A percentile compares a stretch with the other conserved stretches of the same genome.
Evolutionary conservation across 2,797 vertebrate genomes (phyloP).

Genomic region (Spinus pinus): DNA sequence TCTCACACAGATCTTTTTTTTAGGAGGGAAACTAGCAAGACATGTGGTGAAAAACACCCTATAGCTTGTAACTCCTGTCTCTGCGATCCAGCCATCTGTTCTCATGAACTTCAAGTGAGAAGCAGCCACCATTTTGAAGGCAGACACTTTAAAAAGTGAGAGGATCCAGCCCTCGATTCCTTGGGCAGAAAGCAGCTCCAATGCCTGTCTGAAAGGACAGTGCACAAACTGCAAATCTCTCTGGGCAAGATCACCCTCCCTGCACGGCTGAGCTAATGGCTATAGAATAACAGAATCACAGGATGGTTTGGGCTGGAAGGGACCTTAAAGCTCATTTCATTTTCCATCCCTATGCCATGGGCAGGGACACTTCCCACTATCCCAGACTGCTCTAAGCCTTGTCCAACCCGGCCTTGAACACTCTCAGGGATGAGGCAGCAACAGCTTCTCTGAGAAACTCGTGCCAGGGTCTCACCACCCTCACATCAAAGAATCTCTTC

Average conservation of each 20-base stretch:
- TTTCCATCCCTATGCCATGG: neutral
- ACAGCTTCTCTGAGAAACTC: neutral
- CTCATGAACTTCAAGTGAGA: conserved; percentile 44
- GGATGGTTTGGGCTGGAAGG: neutral
- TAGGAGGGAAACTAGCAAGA: conserved; percentile 53
- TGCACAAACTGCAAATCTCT: neutral
- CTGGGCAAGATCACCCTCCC: neutral
- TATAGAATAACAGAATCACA: neutral
- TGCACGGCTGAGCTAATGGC: neutral
- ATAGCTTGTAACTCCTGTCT: conserved; percentile 43
- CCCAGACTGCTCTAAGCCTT: neutral
- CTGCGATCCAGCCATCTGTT: conserved; percentile 51
- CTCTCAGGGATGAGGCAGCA: neutral
- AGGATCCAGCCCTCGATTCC: neutral
- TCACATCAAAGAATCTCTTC: neutral
- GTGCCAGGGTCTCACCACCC: neutral
- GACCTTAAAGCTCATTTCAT: neutral
- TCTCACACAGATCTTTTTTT: conserved; percentile 19
- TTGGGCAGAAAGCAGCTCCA: neutral
- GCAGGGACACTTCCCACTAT: neutral
- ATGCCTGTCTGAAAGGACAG: neutral
- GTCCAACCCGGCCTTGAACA: neutral
- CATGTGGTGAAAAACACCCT: conserved; percentile 49
- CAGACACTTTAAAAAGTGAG: neutral
- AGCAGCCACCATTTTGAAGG: conserved; percentile 27